Base-by-base conservation (phyloP, 2,797 vertebrate genomes). In the Fringilla coelebs region DNA sequence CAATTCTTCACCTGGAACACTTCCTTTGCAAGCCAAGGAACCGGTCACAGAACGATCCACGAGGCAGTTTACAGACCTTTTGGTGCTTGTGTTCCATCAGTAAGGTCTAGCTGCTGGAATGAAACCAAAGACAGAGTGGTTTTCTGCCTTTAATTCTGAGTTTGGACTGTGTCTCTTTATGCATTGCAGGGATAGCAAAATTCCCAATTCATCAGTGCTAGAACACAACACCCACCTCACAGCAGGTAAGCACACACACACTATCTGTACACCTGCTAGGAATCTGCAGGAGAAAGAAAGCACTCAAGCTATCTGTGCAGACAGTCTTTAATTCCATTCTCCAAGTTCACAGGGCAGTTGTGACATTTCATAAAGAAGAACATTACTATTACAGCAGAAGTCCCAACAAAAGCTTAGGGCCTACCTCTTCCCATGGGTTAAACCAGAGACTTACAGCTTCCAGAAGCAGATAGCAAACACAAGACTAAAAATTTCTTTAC, bases 21-120 rank as follows among this genome's bases (percentile, higher is more conserved):
- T 40, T 78, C 24, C 36, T 57, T 24, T 68, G 21, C 70, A 51
- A 80, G 54, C 36, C 78, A 46, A 49, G 34, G 21, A 72, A 62
- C 0, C 28, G 29, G 28, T 49, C 36, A 19, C 22, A 31, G 40
- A 85, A 40, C 0, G 3, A 73, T 28, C 21, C 31, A 8, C 3
- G 55, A 38, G 1, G 6, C 13, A 85, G 36, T 48, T 70, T 43
- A 32, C 13, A 48, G 67, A 0, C 1, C 25, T 46, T 8, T n/a
- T 5, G 3, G 20, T n/a, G 26, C 2, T n/a, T 15, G 17, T 10
- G 3, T 48, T 89, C 57, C 52, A 70, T 55, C 18, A 55, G 40
- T 41, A 52, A 77, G 29, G 38, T 60, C 34, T 86, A 18, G 9
- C 3, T 75, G 73, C n/a, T 81, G 40, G 13, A 86, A 71, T 4